phyloP scores from a whole-genome alignment of 2,888 invertebrate species.

The Eupsilia transversa region DNA sequence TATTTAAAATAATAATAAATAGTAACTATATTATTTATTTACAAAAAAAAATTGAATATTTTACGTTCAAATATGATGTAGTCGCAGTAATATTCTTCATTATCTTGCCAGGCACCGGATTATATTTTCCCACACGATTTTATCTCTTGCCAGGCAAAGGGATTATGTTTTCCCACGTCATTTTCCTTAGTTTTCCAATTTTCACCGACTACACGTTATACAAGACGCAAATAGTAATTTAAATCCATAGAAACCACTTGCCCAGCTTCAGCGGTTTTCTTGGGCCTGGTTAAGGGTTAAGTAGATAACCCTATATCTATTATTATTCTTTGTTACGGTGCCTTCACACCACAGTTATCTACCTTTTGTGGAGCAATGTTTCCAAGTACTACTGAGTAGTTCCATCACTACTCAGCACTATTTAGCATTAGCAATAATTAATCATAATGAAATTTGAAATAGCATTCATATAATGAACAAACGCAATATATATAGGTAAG shows the following conservation, averaged over 20 bases:
- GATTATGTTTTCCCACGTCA: neutral
- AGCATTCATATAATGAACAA: slow-evolving; percentile 10
- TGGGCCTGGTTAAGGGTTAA: neutral
- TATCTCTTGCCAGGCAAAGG: slow-evolving; percentile 12
- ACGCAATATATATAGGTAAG: slow-evolving; percentile 5
- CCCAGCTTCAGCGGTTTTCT: neutral
- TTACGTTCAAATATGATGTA: neutral
- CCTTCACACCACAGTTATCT: neutral
- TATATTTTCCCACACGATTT: slow-evolving; percentile 7
- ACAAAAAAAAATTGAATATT: neutral
- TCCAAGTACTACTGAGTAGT: slow-evolving; percentile 2
- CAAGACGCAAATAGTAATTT: slow-evolving; percentile 16
- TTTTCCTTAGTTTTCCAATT: neutral
- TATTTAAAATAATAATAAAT: slow-evolving; percentile 2
- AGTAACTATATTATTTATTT: neutral
- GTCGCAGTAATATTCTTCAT: neutral
- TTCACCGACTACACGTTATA: slow-evolving; percentile 5
- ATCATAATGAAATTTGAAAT: slow-evolving; percentile 13
- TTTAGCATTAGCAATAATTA: slow-evolving; percentile 15
- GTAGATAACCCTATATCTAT: slow-evolving; percentile 5
- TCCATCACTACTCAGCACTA: slow-evolving; percentile 7
- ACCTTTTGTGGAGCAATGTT: slow-evolving; percentile 4
- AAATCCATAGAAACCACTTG: slow-evolving; percentile 18
- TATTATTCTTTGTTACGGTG: slow-evolving; percentile 5
- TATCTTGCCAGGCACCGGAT: slow-evolving; percentile 16